Base-by-base conservation (phyloP, 2,797 vertebrate species). In the Peromyscus attwateri region DNA sequence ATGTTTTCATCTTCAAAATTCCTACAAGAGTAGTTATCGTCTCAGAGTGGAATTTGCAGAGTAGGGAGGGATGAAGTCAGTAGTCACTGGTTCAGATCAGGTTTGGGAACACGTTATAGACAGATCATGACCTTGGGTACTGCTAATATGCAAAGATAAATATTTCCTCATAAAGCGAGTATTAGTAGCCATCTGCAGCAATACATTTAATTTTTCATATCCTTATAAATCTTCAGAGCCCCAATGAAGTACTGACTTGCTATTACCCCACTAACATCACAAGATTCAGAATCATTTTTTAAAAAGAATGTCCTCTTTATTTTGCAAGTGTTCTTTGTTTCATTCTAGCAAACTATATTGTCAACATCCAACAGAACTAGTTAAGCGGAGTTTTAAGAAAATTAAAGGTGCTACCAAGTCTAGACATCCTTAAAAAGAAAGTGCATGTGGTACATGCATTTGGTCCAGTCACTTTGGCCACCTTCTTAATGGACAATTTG, bases 1-100 rank as follows among this genome's bases (percentile, higher is more conserved):
- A 52, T 75, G 91, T 96, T 98, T 98, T 98, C 98, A 97, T 98
- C 98, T 98, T 98, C 97, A 98, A 98, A 96, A 98, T 97, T 95
- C 97, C 96, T 98, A 92, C 94, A 98, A 97, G 97, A 97, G 81
- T 87, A 93, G 95, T 97, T 98, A 98, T 94, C 80, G 87, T 97
- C 97, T 90, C 92, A 96, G 97, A 97, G 96, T 89, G 97, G 97
- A 97, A 98, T 98, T 98, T 98, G 96, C 93, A 97, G 97, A 98
- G 96, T 92, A 97, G 97, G 97, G 98, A 97, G 97, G 97, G 94
- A 98, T 97, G 97, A 98, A 98, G 97, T 96, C 71, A 79, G 96
- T 98, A 93, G 90, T 97, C 98, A 96, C 19, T 95, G 55, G 68
- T 95, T 97, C 92, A 92, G 96, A 96, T 97, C 92, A 93, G 96